Percentiles rank a stretch among this genome's conserved stretches.
Conservation (phyloP, 92 coral and sea anemone species). For the Blastomussa wellsi region DNA sequence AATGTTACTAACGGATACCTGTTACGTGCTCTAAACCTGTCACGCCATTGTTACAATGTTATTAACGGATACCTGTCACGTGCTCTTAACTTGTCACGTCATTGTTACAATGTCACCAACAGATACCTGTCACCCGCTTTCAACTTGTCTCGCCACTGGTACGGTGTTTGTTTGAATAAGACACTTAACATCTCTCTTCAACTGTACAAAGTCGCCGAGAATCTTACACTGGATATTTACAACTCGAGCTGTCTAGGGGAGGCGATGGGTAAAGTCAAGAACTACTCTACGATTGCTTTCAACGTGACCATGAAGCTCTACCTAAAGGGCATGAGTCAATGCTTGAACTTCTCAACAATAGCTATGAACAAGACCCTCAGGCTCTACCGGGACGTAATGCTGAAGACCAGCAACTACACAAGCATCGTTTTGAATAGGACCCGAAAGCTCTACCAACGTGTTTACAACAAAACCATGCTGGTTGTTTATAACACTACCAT, state of each 20-base stretch:
- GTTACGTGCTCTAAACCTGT: constrained; percentile 12
- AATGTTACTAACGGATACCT: not conserved
- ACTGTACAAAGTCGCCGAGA: constrained; percentile 50
- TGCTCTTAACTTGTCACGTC: constrained; percentile 46
- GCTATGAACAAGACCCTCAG: constrained; percentile 57
- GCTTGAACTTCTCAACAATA: constrained; percentile 42
- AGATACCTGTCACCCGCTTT: constrained; percentile 22
- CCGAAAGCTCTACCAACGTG: constrained; percentile 44
- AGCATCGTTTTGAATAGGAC: constrained; percentile 55
- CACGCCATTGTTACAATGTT: constrained; percentile 1
- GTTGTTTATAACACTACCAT: constrained; percentile 18
- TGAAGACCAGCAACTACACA: constrained; percentile 48
- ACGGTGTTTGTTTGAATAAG: constrained; percentile 34
- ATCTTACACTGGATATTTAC: constrained; percentile 58
- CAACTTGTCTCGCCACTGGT: constrained; percentile 63
- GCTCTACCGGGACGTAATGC: constrained; percentile 37
- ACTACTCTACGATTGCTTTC: constrained; percentile 48
- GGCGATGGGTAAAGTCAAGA: constrained; percentile 45
- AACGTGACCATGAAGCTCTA: constrained; percentile 53
- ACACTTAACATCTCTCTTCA: constrained; percentile 55
- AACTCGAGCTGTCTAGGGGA: constrained; percentile 62
- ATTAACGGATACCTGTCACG: constrained; percentile 5
- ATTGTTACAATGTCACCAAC: constrained; percentile 15
- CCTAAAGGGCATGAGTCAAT: not conserved
- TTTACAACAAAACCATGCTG: constrained; percentile 49